Conservation (phyloP, 1,140 invertebrate genomes). For the Drosophila pseudoobscura region DNA sequence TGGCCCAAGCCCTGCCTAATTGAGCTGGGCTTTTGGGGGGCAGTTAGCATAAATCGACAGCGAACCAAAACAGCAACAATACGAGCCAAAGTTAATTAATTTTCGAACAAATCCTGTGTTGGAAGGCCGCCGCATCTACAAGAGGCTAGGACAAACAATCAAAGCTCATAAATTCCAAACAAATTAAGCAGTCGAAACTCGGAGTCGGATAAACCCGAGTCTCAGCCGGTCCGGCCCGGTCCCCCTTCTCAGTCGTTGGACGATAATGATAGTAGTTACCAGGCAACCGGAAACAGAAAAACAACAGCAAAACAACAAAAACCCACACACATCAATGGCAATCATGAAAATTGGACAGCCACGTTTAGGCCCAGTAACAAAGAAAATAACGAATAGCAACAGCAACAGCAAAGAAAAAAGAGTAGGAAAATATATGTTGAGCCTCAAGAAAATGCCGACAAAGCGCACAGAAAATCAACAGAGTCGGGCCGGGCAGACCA, state of each 20-base stretch:
- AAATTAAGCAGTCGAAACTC: slow-evolving; percentile 61
- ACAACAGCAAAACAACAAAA: slow-evolving; percentile 26
- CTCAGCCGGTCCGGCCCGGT: slow-evolving; percentile 17
- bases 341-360: slow-evolving; percentile 70
- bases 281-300: slow-evolving; percentile 44
- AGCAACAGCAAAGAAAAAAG: slow-evolving; percentile 21
- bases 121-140: slow-evolving; percentile 10
- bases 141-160: slow-evolving; percentile 38
- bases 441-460: slow-evolving; percentile 53
- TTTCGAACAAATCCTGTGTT: slow-evolving; percentile 21
- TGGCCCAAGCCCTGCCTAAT: slow-evolving; percentile 33
- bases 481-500: slow-evolving; percentile 23
- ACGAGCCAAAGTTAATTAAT: slow-evolving; percentile 57
- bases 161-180: slow-evolving; percentile 71
- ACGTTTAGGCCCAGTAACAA: slow-evolving; percentile 37
- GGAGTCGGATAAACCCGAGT: slow-evolving; percentile 24
- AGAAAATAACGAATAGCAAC: slow-evolving; percentile 16
- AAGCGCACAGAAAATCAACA: slow-evolving; percentile 63
- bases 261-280: slow-evolving; percentile 63
- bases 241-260: slow-evolving; percentile 29
- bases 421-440: slow-evolving; percentile 31
- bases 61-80: slow-evolving; percentile 16
- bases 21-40: slow-evolving; percentile 30
- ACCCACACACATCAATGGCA: slow-evolving; percentile 55
- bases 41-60: slow-evolving; percentile 52